These are phyloP conservation scores for Protobothrops mucrosquamatus DNA, from an alignment of 2,113 vertebrate genomes.

Conservation along the genomic window DNA sequence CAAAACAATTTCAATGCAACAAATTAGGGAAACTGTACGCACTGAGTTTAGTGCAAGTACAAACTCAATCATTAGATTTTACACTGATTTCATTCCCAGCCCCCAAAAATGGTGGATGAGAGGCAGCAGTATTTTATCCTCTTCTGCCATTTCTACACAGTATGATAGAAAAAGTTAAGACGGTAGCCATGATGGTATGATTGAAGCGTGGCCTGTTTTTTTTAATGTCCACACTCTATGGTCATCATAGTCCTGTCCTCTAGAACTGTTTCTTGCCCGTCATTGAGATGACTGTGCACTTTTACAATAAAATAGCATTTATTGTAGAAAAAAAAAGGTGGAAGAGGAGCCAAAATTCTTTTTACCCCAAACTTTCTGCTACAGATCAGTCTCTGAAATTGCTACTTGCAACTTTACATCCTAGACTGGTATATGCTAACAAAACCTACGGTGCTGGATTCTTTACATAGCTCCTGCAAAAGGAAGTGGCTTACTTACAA, in stretches of 20 bases:
- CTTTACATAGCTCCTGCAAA: neutral
- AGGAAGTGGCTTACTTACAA: constrained; percentile 79
- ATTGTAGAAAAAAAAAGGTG: neutral
- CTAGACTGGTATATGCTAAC: neutral
- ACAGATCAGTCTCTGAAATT: neutral
- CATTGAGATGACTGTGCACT: neutral
- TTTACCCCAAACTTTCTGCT: neutral
- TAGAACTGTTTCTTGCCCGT: neutral
- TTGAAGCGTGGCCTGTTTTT: neutral
- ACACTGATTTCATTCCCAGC: neutral
- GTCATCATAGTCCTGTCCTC: neutral
- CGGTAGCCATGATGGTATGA: neutral
- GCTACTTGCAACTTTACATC: neutral
- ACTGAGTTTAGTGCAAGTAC: neutral
- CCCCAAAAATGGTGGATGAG: neutral
- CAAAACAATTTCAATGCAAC: neutral
- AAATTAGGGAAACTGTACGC: neutral
- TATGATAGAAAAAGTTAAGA: neutral
- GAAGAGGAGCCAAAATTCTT: neutral
- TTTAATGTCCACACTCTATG: neutral
- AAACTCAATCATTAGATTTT: neutral
- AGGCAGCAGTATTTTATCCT: neutral
- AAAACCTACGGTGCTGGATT: neutral
- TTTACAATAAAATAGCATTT: neutral
- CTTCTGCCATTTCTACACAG: neutral